Evolutionary conservation across 2,888 invertebrate species (phyloP), one percentile per base, ranked within the genome.

Genomic region (Geophilus truncorum): DNA sequence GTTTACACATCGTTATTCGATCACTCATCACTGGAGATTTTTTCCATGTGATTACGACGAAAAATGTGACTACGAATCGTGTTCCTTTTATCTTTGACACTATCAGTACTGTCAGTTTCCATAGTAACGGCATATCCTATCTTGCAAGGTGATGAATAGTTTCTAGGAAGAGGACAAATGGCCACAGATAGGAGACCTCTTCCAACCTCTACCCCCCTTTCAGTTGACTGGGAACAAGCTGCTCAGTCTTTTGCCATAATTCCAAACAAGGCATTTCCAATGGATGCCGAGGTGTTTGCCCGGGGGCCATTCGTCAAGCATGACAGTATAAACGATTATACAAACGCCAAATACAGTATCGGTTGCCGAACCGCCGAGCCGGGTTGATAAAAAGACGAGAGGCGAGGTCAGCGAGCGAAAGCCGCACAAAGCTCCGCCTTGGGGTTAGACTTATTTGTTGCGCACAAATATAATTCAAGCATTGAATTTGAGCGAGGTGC

Each of bases 91-190:
- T 70, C 70, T 70, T 25, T 28, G 28, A 70, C 70, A 70, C 25
- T 70, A 28, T 70, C 70, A 70, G 70, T 70, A 70, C 70, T 70
- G 70, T 70, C 70, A 70, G 70, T 70, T 25, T 70, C 70, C 70
- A 70, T 25, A 28, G 70, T 70, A 70, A 70, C 70, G 70, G 70
- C 70, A 70, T 70, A 70, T 28, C 70, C 70, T 70, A 70, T 70
- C 70, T 70, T 28, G 70, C 12, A 70, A 70, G 28, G 70, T 70
- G 70, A 70, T 70, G 70, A 70, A 70, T 70, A 70, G 70, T 70
- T 70, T 70, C 25, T 70, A 70, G 70, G 12, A 70, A 70, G 70
- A 70, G 70, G 70, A 70, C 70, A 70, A 70, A 70, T 70, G 70
- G 70, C 70, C 70, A 70, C 70, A 70, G 70, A 70, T 70, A 70